Evolutionary conservation across 1,140 invertebrate species (phyloP), one percentile per base, ranked within the genome.

Genomic region (Anastatus disparis): DNA sequence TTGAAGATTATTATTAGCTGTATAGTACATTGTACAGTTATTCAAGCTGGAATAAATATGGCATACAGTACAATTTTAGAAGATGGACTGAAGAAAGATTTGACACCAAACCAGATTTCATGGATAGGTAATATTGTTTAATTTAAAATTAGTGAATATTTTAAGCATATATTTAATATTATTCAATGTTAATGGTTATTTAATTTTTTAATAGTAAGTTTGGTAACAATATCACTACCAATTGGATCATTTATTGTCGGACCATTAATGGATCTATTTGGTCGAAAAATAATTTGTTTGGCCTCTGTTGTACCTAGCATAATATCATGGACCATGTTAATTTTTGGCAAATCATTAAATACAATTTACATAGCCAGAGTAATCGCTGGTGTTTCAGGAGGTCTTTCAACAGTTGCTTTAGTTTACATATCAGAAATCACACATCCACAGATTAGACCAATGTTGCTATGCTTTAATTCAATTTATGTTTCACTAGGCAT

Each of bases 191-290:
- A 42, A 48, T 29, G 20, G 7, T 29, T 61, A 27, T 46, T 46
- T 27, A 15, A 31, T 52, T 38, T 46, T 9, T 44, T 71, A 15
- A 83, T 73, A 89, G 89, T 88, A 13, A 89, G 88, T 78, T 79
- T 89, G 26, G 84, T 88, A 3, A 86, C 87, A 17, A 83, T 90
- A 73, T 81, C 86, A 0, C 78, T 87, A 2, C 89, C 89, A 2
- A 61, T 89, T 31, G 89, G 89, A 26, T 84, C 88, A 0, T 63
- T 89, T 0, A 61, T 87, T 3, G 81, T 85, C 35, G 87, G 90
- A 3, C 88, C 87, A 31, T 69, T 90, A n/a, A 90, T 92, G 85
- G 91, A 93, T 76, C 85, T 82, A 76, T 87, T 88, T 75, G 92
- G 92, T 2, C 79, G 92, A 6, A 91, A 89, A 80, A 79, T 68